Conservation (phyloP, 2,113 vertebrate species). For the Pomatostomus ruficeps region DNA sequence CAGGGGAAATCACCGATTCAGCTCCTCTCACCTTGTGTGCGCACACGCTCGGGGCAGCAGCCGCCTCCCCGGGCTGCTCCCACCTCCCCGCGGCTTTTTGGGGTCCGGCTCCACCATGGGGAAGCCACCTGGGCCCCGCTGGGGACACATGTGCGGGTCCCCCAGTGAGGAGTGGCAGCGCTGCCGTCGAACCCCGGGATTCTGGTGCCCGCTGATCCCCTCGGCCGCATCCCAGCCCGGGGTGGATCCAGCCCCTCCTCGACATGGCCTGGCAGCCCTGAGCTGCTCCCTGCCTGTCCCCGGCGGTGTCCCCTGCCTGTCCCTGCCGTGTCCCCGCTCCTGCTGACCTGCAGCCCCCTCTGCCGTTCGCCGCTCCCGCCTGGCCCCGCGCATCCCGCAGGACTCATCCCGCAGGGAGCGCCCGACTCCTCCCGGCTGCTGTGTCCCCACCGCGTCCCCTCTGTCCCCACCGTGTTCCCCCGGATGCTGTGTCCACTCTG, state of each 20-base stretch:
- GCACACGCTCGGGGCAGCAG: conserved; percentile 27
- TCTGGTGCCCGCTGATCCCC: not conserved
- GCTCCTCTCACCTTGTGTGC: conserved; percentile 60
- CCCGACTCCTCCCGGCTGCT: not conserved
- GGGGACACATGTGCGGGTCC: not conserved
- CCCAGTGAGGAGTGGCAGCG: accelerated
- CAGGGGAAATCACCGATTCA: conserved; percentile 72
- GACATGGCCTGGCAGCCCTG: not conserved
- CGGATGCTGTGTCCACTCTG: not conserved
- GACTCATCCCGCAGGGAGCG: not conserved
- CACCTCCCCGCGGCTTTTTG: not conserved
- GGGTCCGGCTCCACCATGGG: not conserved
- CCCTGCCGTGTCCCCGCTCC: not conserved
- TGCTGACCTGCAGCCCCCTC: conserved; percentile 64
- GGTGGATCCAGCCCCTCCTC: not conserved
- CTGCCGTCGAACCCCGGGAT: accelerated
- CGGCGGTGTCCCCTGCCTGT: not conserved
- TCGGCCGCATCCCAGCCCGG: not conserved
- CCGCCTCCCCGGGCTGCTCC: not conserved
- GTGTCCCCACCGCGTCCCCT: too few relatives aligned
- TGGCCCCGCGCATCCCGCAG: not conserved
- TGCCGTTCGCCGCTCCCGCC: conserved; percentile 23
- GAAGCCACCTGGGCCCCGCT: accelerated
- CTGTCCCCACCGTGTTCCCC: not conserved
- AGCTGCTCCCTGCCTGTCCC: not conserved